A percentile compares a stretch with the other conserved stretches of the same genome.
Evolutionary conservation across 2,797 vertebrate genomes (phyloP).

Genomic region (Xenops minutus): DNA sequence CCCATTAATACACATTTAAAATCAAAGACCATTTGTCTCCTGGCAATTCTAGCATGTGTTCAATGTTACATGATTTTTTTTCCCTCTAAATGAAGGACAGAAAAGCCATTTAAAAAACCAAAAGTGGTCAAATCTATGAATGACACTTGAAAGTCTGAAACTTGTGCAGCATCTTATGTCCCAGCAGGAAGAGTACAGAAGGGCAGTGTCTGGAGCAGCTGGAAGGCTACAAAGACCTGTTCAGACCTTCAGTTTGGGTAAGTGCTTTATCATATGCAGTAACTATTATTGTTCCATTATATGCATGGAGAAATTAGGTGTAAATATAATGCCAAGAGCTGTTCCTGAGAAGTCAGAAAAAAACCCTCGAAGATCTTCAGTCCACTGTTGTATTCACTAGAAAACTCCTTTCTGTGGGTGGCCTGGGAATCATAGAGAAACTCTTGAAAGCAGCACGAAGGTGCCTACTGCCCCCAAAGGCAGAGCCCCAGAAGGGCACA

Average conservation of each 20-base stretch:
- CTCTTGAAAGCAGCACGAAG: not conserved
- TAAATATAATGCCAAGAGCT: not conserved
- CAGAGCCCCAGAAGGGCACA: not conserved
- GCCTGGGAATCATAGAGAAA: not conserved
- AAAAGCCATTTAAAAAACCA: slow-evolving; percentile 11
- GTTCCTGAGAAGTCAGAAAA: not conserved
- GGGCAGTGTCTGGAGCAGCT: not conserved
- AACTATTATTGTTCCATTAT: not conserved
- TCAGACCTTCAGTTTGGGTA: not conserved
- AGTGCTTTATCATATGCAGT: not conserved
- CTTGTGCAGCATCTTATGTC: not conserved
- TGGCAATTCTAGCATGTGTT: not conserved
- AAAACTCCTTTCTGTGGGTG: not conserved
- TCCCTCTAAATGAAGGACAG: slow-evolving; percentile 1
- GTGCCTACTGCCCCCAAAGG: not conserved
- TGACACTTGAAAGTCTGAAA: not conserved
- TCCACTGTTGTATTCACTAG: not conserved
- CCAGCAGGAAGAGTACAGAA: not conserved
- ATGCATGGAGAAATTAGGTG: not conserved
- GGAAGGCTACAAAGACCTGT: not conserved
- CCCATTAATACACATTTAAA: slow-evolving; percentile 50
- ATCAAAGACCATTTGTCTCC: slow-evolving; percentile 42
- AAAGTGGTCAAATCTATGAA: not conserved
- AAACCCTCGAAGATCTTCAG: not conserved
- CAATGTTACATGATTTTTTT: not conserved